Percentiles rank a stretch among this genome's conserved stretches.
These are phyloP conservation scores for Chromobotia macracanthus DNA, from an alignment of 2,797 vertebrate genomes.

Conservation along the genomic window DNA sequence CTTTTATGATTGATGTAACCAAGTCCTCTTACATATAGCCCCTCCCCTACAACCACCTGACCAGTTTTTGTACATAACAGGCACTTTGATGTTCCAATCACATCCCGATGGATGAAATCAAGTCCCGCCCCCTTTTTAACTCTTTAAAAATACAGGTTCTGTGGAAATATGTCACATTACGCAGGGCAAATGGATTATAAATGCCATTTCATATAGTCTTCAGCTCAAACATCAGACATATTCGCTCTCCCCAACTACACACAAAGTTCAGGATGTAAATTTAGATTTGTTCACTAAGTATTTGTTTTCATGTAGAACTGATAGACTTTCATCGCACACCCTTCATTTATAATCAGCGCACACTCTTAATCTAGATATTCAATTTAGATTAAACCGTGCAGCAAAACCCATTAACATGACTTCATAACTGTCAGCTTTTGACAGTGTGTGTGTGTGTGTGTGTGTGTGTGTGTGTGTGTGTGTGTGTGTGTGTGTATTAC, in stretches of 20 bases:
- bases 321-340: background rate
- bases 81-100: background rate
- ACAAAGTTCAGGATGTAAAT: background rate
- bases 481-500: constrained; percentile 18
- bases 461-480: no score
- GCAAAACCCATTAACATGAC: constrained; percentile 32
- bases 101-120: background rate
- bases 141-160: no score
- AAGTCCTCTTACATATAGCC: background rate
- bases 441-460: no score
- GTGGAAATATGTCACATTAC: no score
- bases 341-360: constrained; percentile 33
- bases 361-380: constrained; percentile 39
- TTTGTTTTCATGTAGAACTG: background rate
- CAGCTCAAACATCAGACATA: background rate
- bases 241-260: background rate
- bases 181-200: background rate
- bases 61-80: no score
- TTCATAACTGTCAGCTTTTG: constrained; percentile 31
- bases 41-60: no score
- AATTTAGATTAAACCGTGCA: constrained; percentile 45
- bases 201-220: background rate
- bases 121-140: no score
- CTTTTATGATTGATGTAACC: background rate
- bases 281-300: background rate